Base-by-base conservation (phyloP, 2,888 invertebrate genomes). In the Rugalucina vietnamica region DNA sequence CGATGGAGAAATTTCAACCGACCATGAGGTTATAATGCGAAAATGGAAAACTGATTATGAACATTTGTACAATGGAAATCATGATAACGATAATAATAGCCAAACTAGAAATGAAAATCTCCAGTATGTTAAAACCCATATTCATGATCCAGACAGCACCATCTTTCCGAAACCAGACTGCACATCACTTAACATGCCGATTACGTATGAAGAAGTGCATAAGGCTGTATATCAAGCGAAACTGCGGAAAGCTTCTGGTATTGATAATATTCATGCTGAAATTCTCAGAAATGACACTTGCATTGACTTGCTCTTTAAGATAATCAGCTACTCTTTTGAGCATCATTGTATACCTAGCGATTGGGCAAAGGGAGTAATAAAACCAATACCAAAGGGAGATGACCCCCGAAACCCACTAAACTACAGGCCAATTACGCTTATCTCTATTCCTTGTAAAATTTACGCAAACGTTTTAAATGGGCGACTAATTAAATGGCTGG, bases 41-140 rank as follows among this genome's bases (percentile, higher is more conserved):
- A 74, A 57, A 57, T 74, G 57, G 74, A 74, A 29, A 75, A 5
- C 1, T 29, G 74, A 74, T n/a, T 74, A 74, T 57, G 57, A 54
- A 29, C 12, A 12, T 54, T 36, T 74, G 36, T 74, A 50, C n/a
- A 74, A 74, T 24, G 8, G 24, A 54, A n/a, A 29, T 12, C 24
- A 5, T 24, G 21, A 24, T 74, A n/a, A 29, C 21, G n/a, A 5
- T 24, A 24, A 24, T 39, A 49, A n/a, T 50, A 49, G 21, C 29
- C 12, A 5, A 5, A 54, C 32, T 74, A 54, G 54, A 54, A 29
- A 50, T 54, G n/a, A 27, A 8, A 27, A 74, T 54, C 27, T 74
- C 12, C 14, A 74, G 1, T 2, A 50, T 50, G 50, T 74, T 3
- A 57, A 50, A 57, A 29, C 14, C 1, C 1, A 1, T 21, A 60